Conservation (phyloP, 2,888 invertebrate genomes). For the Acleris laterana region DNA sequence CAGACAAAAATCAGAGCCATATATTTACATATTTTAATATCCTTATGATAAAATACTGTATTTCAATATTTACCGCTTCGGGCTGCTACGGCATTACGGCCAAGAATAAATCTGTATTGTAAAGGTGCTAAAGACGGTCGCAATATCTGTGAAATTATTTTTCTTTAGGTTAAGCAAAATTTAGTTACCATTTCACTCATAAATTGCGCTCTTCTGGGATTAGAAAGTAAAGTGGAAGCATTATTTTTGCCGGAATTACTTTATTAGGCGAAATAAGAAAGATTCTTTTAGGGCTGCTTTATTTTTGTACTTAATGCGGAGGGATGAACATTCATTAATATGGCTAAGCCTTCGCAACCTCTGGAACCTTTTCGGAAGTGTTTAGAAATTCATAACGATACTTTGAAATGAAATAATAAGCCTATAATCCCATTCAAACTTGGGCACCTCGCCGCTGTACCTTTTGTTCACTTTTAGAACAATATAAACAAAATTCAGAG, state of each 20-base stretch:
- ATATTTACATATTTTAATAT: slow-evolving; percentile 20
- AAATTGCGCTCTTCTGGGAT: slow-evolving; percentile 36
- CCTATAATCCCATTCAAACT: slow-evolving; percentile 35
- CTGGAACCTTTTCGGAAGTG: slow-evolving; percentile 34
- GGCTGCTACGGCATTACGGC: slow-evolving; percentile 6
- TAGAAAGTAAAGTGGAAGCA: slow-evolving; percentile 36
- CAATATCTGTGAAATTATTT: slow-evolving; percentile 28
- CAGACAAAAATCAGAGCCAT: slow-evolving; percentile 1
- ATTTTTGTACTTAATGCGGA: slow-evolving; percentile 33
- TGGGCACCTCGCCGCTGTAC: slow-evolving; percentile 26
- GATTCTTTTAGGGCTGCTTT: slow-evolving; percentile 31
- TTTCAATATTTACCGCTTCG: slow-evolving; percentile 19
- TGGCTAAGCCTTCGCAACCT: slow-evolving; percentile 36
- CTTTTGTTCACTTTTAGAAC: slow-evolving; percentile 27
- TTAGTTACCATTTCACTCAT: slow-evolving; percentile 31
- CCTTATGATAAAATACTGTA: neutral
- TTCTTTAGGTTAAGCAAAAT: slow-evolving; percentile 34
- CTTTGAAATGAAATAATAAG: slow-evolving; percentile 37
- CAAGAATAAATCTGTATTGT: slow-evolving; percentile 22
- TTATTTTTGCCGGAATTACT: slow-evolving; percentile 36
- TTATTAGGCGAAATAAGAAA: slow-evolving; percentile 37
- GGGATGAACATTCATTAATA: slow-evolving; percentile 37
- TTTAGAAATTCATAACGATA: slow-evolving; percentile 38
- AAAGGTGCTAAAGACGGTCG: slow-evolving; percentile 24
- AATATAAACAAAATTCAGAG: slow-evolving; percentile 8